Evolutionary conservation across 2,113 vertebrate species (phyloP), one percentile per base, ranked within the genome.

Genomic region (Bambusicola thoracicus): DNA sequence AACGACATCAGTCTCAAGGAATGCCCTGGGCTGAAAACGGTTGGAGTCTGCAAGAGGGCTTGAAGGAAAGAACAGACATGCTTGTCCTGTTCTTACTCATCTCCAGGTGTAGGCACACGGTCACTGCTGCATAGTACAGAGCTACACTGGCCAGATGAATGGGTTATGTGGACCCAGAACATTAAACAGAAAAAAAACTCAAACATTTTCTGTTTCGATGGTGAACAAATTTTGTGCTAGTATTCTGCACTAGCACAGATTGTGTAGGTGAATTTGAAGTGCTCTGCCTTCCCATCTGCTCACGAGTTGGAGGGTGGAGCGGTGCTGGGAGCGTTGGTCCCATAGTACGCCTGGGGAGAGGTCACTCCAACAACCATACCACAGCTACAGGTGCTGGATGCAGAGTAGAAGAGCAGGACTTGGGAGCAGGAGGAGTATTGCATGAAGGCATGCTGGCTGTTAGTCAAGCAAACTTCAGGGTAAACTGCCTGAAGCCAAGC

Each of bases 321-420:
- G 3, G 20, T 66, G 68, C 72, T 73, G 44, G 41, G 55, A 77
- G 43, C 30, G 36, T 24, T 10, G 49, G 41, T 62, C 25, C 49
- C 24, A n/a, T 24, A 58, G 49, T 7, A 17, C 15, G 38, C 17
- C 5, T n/a, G 44, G n/a, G 18, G 67, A 68, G 2, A 40, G n/a
- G 61, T 74, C 0, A 0, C 16, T 77, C 40, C 51, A 49, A n/a
- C 68, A 25, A 20, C 44, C 48, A 3, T 48, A 7, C 38, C 32
- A 30, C 8, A 24, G 55, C 59, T 63, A 1, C 22, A 44, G 65
- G 55, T 41, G 18, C 30, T 32, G 61, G 36, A 8, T 40, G 30
- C 63, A 48, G 68, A 68, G 30, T 44, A 30, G 59, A 17, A 46
- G 15, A 14, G 22, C 3, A 56, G 36, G 44, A 43, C 17, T 58